Base-by-base conservation (phyloP, 2,888 invertebrate genomes). In the Xestobium rufovillosum region DNA sequence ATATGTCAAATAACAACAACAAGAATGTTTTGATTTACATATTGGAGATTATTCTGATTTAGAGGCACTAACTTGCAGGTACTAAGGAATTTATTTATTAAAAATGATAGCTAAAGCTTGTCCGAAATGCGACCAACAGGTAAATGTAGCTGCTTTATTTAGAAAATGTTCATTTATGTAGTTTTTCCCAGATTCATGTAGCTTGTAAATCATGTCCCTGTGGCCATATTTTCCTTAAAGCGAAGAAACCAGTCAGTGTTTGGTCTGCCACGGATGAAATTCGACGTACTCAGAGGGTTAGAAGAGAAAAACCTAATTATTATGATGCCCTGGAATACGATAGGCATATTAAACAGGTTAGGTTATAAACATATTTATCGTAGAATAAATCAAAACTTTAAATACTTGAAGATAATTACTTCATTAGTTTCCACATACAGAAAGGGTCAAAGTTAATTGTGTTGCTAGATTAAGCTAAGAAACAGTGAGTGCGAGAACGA, bases 161-260 rank as follows among this genome's bases (percentile, higher is more conserved):
- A n/a, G n/a, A n/a, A n/a, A n/a, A n/a, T n/a, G n/a, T n/a, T n/a
- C n/a, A n/a, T n/a, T n/a, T n/a, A n/a, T n/a, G n/a, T n/a, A n/a
- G n/a, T n/a, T n/a, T n/a, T n/a, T n/a, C n/a, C n/a, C n/a, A 86
- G 85, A 83, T 85, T 41, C 85, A 87, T 2, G 87, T 87, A 14
- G 87, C 87, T 0, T 84, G 85, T 15, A 88, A 87, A 61, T 75
- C 83, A 0, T 89, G 88, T 60, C 82, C 80, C 28, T 88, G 87
- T 57, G 86, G 87, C 0, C 82, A 87, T 63, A 78, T 80, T 3
- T 87, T 87, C 65, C 83, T 83, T 54, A 75, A 80, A 48, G 72
- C 82, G 0, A 71, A 83, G 2, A 70, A 79, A 32, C 69, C 60
- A 27, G 61, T 58, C 48, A 66, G 61, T 57, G 67, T 57, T 29